These are phyloP conservation scores for Melipona beecheii DNA, from an alignment of 2,888 invertebrate species.

Conservation along the genomic window DNA sequence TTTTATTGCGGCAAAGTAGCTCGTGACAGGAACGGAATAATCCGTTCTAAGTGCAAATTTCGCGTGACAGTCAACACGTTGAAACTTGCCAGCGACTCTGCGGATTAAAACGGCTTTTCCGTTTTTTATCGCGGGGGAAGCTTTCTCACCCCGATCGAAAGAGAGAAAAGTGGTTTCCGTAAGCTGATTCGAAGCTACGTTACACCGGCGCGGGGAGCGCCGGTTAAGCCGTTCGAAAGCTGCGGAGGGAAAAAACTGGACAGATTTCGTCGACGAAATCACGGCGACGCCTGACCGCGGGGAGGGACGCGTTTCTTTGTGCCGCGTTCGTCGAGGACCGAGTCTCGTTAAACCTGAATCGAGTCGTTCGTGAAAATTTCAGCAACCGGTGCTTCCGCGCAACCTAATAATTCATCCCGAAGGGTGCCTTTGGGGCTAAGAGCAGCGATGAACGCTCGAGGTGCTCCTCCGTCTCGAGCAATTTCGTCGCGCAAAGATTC, in stretches of 20 bases:
- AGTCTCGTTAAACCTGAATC: conserved; percentile 65
- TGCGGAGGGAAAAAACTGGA: conserved; percentile 3
- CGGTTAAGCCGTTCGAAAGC: not conserved
- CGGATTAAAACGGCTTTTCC: not conserved
- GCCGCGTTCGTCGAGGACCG: conserved; percentile 6
- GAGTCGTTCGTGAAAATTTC: conserved; percentile 66
- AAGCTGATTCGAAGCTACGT: conserved; percentile 8
- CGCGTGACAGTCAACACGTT: too few relatives aligned
- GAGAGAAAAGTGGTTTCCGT: conserved; percentile 19
- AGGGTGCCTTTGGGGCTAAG: conserved; percentile 6
- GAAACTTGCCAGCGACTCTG: too few relatives aligned
- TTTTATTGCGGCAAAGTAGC: too few relatives aligned
- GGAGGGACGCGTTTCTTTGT: conserved; percentile 27
- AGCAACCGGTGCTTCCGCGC: conserved; percentile 30
- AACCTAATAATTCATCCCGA: conserved; percentile 66
- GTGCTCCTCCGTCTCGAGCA: not conserved
- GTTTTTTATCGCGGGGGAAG: not conserved
- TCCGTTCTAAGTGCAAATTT: too few relatives aligned
- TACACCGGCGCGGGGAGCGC: not conserved
- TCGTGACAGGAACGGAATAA: too few relatives aligned
- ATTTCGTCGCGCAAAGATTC: not conserved
- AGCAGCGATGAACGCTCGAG: conserved; percentile 1
- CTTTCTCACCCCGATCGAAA: not conserved
- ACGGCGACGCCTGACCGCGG: conserved; percentile 1
- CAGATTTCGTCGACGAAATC: not conserved